These are phyloP conservation scores for Alouatta palliata DNA, from an alignment of 2,113 vertebrate genomes.

Conservation along the genomic window DNA sequence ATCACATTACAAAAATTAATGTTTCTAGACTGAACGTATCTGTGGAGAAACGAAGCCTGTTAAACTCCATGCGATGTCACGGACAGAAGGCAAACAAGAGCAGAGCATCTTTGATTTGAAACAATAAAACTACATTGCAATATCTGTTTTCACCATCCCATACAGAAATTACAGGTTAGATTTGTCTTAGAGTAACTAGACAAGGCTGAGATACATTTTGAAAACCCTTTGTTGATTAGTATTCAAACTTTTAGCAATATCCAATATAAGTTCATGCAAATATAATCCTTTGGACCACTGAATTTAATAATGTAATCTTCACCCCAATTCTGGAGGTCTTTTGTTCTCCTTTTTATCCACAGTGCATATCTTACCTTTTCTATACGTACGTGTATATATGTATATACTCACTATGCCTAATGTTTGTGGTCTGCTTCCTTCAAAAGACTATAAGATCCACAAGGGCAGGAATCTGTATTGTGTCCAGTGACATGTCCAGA, in stretches of 20 bases:
- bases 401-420: not conserved
- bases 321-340: not conserved
- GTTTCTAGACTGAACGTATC: conserved; percentile 72
- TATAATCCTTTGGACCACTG: not conserved
- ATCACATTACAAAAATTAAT: conserved; percentile 74
- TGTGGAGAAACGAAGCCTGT: conserved; percentile 39
- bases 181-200: not conserved
- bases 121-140: not conserved
- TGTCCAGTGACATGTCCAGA: not conserved
- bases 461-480: not conserved
- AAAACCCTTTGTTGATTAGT: not conserved
- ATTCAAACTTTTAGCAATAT: not conserved
- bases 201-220: not conserved
- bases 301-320: not conserved
- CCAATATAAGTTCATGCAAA: not conserved
- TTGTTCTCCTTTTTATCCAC: not conserved
- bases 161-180: not conserved
- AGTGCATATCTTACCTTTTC: not conserved
- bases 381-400: too few relatives aligned
- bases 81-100: conserved; percentile 46
- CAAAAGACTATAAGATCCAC: not conserved
- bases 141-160: not conserved
- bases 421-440: not conserved
- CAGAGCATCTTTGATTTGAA: conserved; percentile 40
- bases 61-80: conserved; percentile 66